A percentile compares a stretch with the other conserved stretches of the same genome.
These are phyloP conservation scores for Procambarus virginalis DNA, from an alignment of 1,140 invertebrate species.

Conservation along the genomic window DNA sequence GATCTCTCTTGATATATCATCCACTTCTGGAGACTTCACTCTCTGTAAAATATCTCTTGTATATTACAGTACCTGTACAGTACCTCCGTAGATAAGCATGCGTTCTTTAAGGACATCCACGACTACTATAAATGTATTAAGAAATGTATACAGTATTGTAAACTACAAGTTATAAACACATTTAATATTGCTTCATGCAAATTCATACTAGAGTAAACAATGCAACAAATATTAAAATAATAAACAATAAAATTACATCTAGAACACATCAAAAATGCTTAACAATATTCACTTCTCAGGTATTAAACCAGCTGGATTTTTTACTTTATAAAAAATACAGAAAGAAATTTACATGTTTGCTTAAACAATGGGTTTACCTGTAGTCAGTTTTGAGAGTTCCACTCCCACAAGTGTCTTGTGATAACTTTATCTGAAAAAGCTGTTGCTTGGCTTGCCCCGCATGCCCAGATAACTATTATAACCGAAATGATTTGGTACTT, in stretches of 20 bases:
- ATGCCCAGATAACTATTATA: too few relatives aligned
- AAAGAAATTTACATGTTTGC: too few relatives aligned
- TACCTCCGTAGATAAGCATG: not conserved
- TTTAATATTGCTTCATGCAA: not conserved
- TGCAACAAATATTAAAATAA: not conserved
- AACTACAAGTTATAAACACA: not conserved
- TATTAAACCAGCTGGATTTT: too few relatives aligned
- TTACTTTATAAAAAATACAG: too few relatives aligned
- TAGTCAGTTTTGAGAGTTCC: too few relatives aligned
- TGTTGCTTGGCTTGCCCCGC: too few relatives aligned
- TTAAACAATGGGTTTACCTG: too few relatives aligned
- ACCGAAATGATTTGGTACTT: too few relatives aligned
- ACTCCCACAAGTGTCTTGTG: too few relatives aligned
- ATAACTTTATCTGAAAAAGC: too few relatives aligned
- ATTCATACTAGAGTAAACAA: not conserved
- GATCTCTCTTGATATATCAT: conserved; percentile 15
- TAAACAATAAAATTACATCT: not conserved
- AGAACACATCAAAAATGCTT: not conserved
- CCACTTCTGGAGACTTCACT: conserved; percentile 22
- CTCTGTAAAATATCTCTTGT: conserved; percentile 32
- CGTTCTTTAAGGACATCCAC: not conserved
- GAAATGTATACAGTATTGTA: not conserved
- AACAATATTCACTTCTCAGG: too few relatives aligned
- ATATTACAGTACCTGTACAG: conserved; percentile 29
- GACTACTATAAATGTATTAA: not conserved